Evolutionary conservation across 2,797 vertebrate species (phyloP), one percentile per base, ranked within the genome.

Genomic region (Nannoperca obscura): DNA sequence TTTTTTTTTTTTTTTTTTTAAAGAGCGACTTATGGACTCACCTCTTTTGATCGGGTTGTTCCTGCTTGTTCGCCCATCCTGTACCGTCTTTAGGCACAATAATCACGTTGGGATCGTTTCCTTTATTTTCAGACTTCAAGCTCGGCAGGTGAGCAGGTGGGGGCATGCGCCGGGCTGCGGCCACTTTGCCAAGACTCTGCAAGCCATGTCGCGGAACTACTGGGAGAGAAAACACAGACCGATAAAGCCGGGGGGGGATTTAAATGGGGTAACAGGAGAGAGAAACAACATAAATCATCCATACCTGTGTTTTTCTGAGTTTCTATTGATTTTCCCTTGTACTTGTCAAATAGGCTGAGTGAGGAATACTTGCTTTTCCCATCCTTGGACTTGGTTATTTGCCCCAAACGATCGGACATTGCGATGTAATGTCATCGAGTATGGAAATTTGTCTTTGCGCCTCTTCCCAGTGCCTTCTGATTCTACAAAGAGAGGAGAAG

Each of bases 321-420:
- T 96, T 99, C 98, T 99, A 99, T 96, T 97, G 98, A 97, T 96
- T 98, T 98, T 95, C 98, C 98, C 96, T 98, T 99, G 96, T 99
- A 99, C 96, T 99, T 99, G 95, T 99, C 98, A 97, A 99, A 99
- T 94, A 99, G 97, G 97, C 97, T 99, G 97, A 99, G 97, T 84
- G 98, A 97, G 89, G 97, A 97, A 94, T 99, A 99, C 97, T 99
- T 99, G 97, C 97, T 98, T 99, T 99, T 99, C 96, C 98, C 98
- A 99, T 99, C 98, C 98, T 99, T 99, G 98, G 97, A 97, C 97
- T 99, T 99, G 97, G 97, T 98, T 97, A 98, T 97, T 98, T 99
- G 98, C 98, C 98, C 98, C 97, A 99, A 99, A 99, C 98, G 98
- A 99, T 99, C 98, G 96, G 98, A 99, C 98, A 99, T 99, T 96